Conservation (phyloP, 2,113 vertebrate species). For the Polyodon spathula region DNA sequence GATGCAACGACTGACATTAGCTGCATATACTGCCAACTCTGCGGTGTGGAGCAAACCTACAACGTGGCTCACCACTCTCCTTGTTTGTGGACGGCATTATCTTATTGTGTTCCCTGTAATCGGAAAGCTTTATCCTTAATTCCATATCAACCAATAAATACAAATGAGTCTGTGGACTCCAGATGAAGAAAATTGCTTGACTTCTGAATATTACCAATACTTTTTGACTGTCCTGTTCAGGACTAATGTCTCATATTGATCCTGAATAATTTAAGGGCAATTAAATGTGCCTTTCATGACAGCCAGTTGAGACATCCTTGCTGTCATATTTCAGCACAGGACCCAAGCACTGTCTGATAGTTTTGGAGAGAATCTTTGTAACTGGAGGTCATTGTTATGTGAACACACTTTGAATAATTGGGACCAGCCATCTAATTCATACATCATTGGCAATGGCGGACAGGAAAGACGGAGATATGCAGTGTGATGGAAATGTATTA, state of each 20-base stretch:
- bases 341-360: not conserved
- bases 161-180: too few relatives aligned
- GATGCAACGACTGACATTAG: too few relatives aligned
- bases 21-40: too few relatives aligned
- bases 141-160: too few relatives aligned
- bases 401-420: slow-evolving; percentile 52
- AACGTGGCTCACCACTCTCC: too few relatives aligned
- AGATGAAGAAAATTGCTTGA: too few relatives aligned
- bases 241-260: slow-evolving; percentile 55
- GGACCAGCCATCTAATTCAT: slow-evolving; percentile 48
- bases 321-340: not conserved
- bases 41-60: too few relatives aligned
- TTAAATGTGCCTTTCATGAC: slow-evolving; percentile 60
- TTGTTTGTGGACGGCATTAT: too few relatives aligned
- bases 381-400: slow-evolving; percentile 51
- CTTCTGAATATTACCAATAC: too few relatives aligned
- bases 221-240: too few relatives aligned
- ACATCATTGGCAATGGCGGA: slow-evolving; percentile 29
- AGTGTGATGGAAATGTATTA: slow-evolving; percentile 9
- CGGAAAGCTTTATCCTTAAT: too few relatives aligned
- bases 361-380: slow-evolving; percentile 20
- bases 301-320: slow-evolving; percentile 52
- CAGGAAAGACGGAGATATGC: slow-evolving; percentile 20
- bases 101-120: too few relatives aligned
- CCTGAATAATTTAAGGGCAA: slow-evolving; percentile 63